Base-by-base conservation (phyloP, 2,888 invertebrate species). In the Drosophila lacicola region DNA sequence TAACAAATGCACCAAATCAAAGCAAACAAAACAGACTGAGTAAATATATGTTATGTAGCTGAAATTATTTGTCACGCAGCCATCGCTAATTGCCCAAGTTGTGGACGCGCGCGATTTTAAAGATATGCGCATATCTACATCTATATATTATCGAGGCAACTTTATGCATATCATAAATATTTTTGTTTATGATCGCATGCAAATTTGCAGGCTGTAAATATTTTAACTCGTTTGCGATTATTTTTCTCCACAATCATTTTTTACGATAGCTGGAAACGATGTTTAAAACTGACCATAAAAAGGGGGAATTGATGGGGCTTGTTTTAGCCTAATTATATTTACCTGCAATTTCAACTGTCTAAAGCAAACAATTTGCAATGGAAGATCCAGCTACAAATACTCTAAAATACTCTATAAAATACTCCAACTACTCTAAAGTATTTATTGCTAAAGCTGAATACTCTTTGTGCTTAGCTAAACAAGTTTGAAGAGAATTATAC, bases 171-270 rank as follows among this genome's bases (percentile, higher is more conserved):
- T 51, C 33, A 33, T 50, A 46, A 51, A 53, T 55, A 49, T 4
- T 53, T 34, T 8, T 34, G 6, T 36, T 53, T 53, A 61, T 46
- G 45, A 41, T 17, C 44, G 19, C 29, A 17, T 54, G 62, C 47
- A 54, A 54, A 49, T 62, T 49, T 33, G 10, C n/a, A 10, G 10
- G 37, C 29, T 33, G 47, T 49, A 54, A 66, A 62, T 25, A 33
- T 49, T 17, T 50, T 33, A 60, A 45, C 11, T 45, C 14, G n/a
- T 46, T 61, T 34, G 33, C 29, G 4, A 3, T 36, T 41, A 46
- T 17, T 42, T 41, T 41, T 46, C 17, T 3, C 41, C 39, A 11
- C 62, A 47, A 57, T 39, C 14, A 34, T n/a, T 39, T 41, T 57
- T 57, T 57, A 34, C 46, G 34, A 57, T 19, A 33, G 45, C 33